Evolutionary conservation across 2,113 vertebrate genomes (phyloP), one percentile per base, ranked within the genome.

Genomic region (Toxotes chatareus): DNA sequence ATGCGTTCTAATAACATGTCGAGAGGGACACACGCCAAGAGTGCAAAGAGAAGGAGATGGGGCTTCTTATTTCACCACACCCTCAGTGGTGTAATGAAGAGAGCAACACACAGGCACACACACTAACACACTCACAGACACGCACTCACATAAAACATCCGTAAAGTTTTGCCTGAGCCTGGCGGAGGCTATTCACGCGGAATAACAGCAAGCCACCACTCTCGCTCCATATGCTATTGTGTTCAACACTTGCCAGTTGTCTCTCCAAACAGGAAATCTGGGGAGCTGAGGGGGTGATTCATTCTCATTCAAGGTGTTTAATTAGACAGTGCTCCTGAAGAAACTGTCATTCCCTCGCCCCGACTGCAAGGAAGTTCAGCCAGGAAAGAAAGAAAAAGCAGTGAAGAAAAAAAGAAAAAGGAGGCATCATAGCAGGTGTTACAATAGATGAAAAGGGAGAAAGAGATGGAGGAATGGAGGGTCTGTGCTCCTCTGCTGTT

Each of bases 1-100:
- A 88, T 87, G 88, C 83, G 23, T 89, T 88, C 66, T 84, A 88
- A 92, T 89, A 91, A 83, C 57, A 71, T 46, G 32, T 88, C 23
- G 56, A 78, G 62, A 80, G 79, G 53, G 80, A 78, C 64, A 10
- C 53, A 63, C 71, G 87, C 70, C 82, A 53, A 81, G 75, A 88
- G 73, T 82, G 69, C 79, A 73, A 79, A 62, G 46, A 59, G 49
- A 88, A 31, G 38, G 47, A 73, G 46, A 40, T 70, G 68, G 49
- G 78, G 38, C 47, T 31, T 74, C 8, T 73, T 31, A 44, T 32
- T 69, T 60, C 46, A 44, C 38, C 60, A 83, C 9, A 0, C 61
- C 68, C 65, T 64, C 32, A 36, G 9, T 14, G 5, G 31, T 32
- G 66, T 53, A n/a, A 40, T 23, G 60, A 49, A 68, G 51, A 53